Conservation (phyloP, 2,888 invertebrate genomes). For the Lysandra bellargus region DNA sequence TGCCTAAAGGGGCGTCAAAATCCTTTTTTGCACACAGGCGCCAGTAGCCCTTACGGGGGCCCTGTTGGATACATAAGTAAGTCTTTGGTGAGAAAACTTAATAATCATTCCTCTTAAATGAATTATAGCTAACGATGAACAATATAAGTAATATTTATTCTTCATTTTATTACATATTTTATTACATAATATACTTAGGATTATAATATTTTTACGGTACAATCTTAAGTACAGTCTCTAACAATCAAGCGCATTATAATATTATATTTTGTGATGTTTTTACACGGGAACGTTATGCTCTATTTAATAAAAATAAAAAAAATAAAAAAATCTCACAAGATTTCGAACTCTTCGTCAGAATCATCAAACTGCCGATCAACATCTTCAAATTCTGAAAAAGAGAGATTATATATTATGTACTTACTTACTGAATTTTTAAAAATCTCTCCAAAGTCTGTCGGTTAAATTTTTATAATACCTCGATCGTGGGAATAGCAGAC, state of each 20-base stretch:
- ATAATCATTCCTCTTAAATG: not conserved
- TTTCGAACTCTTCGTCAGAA: conserved; percentile 91
- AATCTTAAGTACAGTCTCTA: conserved; percentile 21
- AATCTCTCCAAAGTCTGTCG: no score
- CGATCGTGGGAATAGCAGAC: no score
- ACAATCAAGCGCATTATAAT: not conserved
- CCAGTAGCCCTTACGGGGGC: no score
- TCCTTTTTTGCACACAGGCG: no score
- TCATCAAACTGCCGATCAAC: conserved; percentile 84
- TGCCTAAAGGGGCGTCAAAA: no score
- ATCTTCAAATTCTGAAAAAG: conserved; percentile 82
- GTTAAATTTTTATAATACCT: not conserved
- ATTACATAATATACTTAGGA: not conserved
- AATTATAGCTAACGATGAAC: not conserved
- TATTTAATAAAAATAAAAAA: conserved; percentile 40
- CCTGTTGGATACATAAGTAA: not conserved
- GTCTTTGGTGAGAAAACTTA: conserved; percentile 21
- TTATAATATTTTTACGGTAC: not conserved
- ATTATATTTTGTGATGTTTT: conserved; percentile 29
- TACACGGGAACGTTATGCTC: conserved; percentile 18
- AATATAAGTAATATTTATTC: not conserved
- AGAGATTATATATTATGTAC: not conserved
- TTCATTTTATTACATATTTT: not conserved
- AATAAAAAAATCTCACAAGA: conserved; percentile 78
- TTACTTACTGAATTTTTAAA: no score